Percentiles rank a stretch among this genome's conserved stretches.
phyloP scores from a whole-genome alignment of 2,888 invertebrate species.

The Endotricha flammealis region DNA sequence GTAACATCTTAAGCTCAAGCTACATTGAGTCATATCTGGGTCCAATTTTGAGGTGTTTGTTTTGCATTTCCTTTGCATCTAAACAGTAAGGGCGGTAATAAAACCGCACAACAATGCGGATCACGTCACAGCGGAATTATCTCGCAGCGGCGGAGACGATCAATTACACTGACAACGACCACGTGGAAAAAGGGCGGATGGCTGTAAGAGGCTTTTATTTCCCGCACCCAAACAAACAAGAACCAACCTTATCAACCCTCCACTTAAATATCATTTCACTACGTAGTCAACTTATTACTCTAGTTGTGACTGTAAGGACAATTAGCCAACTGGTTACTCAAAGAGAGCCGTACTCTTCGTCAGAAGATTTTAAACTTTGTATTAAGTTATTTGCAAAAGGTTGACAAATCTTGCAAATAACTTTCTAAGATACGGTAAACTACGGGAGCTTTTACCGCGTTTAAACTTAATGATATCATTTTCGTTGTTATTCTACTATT shows the following conservation, averaged over 20 bases:
- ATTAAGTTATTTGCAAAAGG: slow-evolving; percentile 7
- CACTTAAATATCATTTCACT: slow-evolving; percentile 1
- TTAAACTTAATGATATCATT: too few relatives aligned
- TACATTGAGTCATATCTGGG: slow-evolving; percentile 41
- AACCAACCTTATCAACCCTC: slow-evolving; percentile 14
- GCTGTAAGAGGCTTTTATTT: slow-evolving; percentile 39
- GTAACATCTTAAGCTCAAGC: slow-evolving; percentile 12
- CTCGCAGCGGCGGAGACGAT: slow-evolving; percentile 66
- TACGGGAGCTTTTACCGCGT: too few relatives aligned
- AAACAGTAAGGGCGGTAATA: slow-evolving; percentile 48
- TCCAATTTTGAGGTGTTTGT: slow-evolving; percentile 54
- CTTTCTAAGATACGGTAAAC: too few relatives aligned
- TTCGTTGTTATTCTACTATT: too few relatives aligned
- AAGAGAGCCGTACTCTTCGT: slow-evolving; percentile 18
- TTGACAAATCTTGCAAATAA: slow-evolving; percentile 9
- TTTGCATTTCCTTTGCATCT: slow-evolving; percentile 60
- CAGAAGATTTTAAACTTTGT: slow-evolving; percentile 19
- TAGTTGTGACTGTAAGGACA: slow-evolving; percentile 12
- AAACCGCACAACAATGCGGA: slow-evolving; percentile 66
- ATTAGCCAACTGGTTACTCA: slow-evolving; percentile 19
- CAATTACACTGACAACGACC: slow-evolving; percentile 69
- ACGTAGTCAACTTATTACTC: background rate
- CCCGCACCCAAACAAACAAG: slow-evolving; percentile 7
- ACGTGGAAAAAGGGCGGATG: slow-evolving; percentile 54
- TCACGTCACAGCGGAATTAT: slow-evolving; percentile 70